Evolutionary conservation across 2,113 vertebrate species (phyloP).

Genomic region (Dasyurus viverrinus): DNA sequence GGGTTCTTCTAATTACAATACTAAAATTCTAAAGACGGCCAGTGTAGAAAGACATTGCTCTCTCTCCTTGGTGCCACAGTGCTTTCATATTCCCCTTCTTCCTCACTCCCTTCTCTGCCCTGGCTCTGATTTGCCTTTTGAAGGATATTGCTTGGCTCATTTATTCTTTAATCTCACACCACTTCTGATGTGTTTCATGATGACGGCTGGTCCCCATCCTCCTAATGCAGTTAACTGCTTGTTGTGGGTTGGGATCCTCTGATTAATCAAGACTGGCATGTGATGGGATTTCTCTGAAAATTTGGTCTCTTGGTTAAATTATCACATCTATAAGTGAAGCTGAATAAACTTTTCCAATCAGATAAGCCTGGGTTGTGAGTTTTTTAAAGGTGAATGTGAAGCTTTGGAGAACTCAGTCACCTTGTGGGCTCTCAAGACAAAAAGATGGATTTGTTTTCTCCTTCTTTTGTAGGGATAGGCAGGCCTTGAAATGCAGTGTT

Average conservation of each 20-base stretch:
- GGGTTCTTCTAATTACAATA: conserved; percentile 50
- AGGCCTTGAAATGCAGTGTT: conserved; percentile 47
- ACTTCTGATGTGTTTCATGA: not conserved
- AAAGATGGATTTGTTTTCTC: conserved; percentile 36
- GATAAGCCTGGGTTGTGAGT: conserved; percentile 16
- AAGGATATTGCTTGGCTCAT: conserved; percentile 32
- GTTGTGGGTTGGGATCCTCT: not conserved
- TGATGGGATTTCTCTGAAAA: conserved; percentile 33
- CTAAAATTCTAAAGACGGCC: not conserved
- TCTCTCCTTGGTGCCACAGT: not conserved
- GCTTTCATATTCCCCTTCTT: not conserved
- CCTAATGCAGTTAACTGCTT: not conserved
- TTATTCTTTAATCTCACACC: conserved; percentile 47
- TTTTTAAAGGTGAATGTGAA: conserved; percentile 18
- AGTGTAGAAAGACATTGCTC: not conserved
- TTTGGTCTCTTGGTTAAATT: not conserved
- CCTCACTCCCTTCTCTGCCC: not conserved
- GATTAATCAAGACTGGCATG: conserved; percentile 41
- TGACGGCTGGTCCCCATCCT: not conserved
- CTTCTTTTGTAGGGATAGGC: not conserved
- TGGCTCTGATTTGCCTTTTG: conserved; percentile 47
- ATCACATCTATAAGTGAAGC: conserved; percentile 47
- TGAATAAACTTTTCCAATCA: conserved; percentile 47
- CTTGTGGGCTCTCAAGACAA: conserved; percentile 49
- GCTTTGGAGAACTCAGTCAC: conserved; percentile 14